A percentile compares a stretch with the other conserved stretches of the same genome.
phyloP scores from a whole-genome alignment of 2,888 invertebrate genomes.

The Drosophila tanythrix region DNA sequence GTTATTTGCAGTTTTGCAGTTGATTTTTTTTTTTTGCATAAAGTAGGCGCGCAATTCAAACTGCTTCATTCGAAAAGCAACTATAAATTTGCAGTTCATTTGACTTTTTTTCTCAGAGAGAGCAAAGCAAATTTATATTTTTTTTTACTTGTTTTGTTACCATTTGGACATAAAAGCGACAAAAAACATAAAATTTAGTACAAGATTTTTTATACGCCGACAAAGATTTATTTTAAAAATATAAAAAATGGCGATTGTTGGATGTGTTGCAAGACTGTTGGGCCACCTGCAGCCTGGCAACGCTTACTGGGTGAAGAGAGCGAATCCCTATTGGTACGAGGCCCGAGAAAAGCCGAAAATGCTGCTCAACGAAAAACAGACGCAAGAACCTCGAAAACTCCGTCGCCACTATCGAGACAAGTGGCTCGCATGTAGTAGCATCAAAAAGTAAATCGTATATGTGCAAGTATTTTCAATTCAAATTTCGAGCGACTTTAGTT shows the following conservation, averaged over 20 bases:
- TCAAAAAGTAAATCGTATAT: neutral
- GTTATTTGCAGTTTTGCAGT: neutral
- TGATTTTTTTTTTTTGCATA: neutral
- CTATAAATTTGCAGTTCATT: neutral
- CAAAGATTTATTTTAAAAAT: neutral
- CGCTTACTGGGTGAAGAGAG: conserved; percentile 48
- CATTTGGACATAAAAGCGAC: neutral
- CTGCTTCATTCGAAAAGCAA: neutral
- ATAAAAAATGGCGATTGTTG: conserved; percentile 37
- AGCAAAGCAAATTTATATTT: neutral
- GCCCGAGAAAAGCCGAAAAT: conserved; percentile 49
- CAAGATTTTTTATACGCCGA: conserved; percentile 2
- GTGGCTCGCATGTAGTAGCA: neutral
- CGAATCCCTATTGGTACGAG: conserved; percentile 61
- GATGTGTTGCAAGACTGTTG: conserved; percentile 57
- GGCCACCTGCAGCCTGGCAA: conserved; percentile 8
- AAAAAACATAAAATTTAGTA: neutral
- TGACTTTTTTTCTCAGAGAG: neutral
- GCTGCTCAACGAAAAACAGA: conserved; percentile 12
- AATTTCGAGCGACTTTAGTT: neutral
- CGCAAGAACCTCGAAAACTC: neutral
- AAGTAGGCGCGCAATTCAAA: conserved; percentile 31
- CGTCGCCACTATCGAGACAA: neutral
- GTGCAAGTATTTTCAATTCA: neutral
- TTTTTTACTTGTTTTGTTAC: neutral